Evolutionary conservation across 2,888 invertebrate species (phyloP), one percentile per base, ranked within the genome.

Genomic region (Protodeltote pygarga): DNA sequence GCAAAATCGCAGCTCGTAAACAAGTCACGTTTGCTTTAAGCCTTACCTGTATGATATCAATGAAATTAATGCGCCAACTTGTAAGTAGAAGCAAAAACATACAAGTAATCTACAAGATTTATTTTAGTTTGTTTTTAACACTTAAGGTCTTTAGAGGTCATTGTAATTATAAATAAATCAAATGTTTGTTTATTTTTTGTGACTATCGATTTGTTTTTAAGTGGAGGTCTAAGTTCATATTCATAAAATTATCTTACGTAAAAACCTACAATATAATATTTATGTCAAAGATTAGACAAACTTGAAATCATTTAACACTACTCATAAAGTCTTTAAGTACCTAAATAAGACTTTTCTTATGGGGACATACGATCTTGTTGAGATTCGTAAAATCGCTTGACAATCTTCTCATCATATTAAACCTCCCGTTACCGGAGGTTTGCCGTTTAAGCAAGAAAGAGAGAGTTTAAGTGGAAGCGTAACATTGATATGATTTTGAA

Each of bases 71-170:
- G 39, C 15, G 53, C 23, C 16, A 14, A 53, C 31, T 32, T 53
- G n/a, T n/a, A n/a, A 44, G 25, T 28, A 15, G 20, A 54, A 10
- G 21, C 44, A 31, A 37, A 51, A 45, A 54, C 41, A 49, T 15
- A 41, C 35, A 46, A 25, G n/a, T 20, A 63, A 57, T 58, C 40
- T 3, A 15, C 11, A 42, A 39, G 35, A 64, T 35, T 37, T 46
- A 34, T 57, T 41, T 55, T 59, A 8, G 11, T 28, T 21, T n/a
- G 20, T 29, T 46, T 35, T 55, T 40, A 33, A 10, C 37, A 27
- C 11, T 27, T 29, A 29, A 67, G 59, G 64, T 63, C 58, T 13
- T 11, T 3, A 40, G 34, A 63, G 64, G 68, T 63, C 64, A 35
- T 17, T 32, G 11, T 32, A 63, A 63, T 67, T 63, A 52, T 39